phyloP scores from a whole-genome alignment of 2,113 vertebrate species.

The Ciconia boyciana region DNA sequence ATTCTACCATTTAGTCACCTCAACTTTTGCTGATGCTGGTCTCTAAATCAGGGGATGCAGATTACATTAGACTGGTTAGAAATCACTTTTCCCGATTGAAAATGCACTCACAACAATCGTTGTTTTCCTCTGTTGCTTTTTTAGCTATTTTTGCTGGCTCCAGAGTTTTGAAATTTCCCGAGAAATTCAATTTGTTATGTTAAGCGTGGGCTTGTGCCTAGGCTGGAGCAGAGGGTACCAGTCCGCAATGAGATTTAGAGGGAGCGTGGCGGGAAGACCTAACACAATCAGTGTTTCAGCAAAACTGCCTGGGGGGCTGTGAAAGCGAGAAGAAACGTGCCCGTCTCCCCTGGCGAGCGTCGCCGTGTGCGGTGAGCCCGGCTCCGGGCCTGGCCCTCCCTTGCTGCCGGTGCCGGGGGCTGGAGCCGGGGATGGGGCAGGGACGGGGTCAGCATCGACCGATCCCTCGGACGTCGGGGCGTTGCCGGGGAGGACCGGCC shows the following conservation, averaged over 20 bases:
- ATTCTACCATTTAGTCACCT: accelerated
- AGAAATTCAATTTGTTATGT: neutral
- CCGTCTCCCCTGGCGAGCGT: neutral
- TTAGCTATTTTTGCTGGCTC: neutral
- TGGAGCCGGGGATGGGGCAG: neutral
- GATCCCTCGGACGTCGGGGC: accelerated
- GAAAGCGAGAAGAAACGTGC: neutral
- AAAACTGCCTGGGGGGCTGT: neutral
- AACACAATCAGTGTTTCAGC: neutral
- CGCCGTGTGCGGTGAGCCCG: accelerated
- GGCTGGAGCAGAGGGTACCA: neutral
- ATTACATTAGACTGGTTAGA: neutral
- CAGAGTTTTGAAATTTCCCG: neutral
- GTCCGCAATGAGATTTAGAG: neutral
- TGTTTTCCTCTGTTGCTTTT: neutral
- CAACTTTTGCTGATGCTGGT: neutral
- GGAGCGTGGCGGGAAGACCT: neutral
- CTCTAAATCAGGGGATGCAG: neutral
- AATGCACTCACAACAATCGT: neutral
- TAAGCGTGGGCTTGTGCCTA: neutral
- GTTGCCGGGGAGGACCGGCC: too few species aligned
- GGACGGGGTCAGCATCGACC: neutral
- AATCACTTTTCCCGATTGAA: neutral
- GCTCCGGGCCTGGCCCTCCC: neutral
- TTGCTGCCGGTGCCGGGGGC: neutral